Conservation (phyloP, 2,888 invertebrate species). For the Eilema sororculum region DNA sequence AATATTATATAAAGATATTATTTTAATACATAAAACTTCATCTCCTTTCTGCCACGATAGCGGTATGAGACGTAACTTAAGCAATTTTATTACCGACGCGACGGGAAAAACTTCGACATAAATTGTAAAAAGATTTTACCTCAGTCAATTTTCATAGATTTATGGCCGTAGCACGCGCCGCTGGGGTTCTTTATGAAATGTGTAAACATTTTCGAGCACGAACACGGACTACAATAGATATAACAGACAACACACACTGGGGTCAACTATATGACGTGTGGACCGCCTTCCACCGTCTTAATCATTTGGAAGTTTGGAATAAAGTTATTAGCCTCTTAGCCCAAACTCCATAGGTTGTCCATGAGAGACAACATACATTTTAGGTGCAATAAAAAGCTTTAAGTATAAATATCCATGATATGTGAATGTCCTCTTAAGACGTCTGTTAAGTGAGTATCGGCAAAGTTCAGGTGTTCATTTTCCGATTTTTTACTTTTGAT, state of each 20-base stretch:
- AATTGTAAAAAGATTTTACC: constrained; percentile 13
- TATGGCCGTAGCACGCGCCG: neutral
- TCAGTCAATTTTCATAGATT: constrained; percentile 12
- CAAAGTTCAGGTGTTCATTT: too few species aligned
- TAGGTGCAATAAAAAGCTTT: too few species aligned
- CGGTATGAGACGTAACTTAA: constrained; percentile 16
- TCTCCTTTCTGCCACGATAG: neutral
- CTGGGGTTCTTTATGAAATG: neutral
- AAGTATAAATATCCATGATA: too few species aligned
- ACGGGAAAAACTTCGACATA: constrained; percentile 12
- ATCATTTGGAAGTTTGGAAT: too few species aligned
- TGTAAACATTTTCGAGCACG: neutral
- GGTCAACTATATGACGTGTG: neutral
- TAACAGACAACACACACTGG: neutral
- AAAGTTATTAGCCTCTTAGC: too few species aligned
- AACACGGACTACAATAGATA: neutral
- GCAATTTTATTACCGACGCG: constrained; percentile 13
- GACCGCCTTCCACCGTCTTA: too few species aligned
- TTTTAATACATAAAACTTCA: neutral
- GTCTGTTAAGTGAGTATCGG: too few species aligned
- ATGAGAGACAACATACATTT: too few species aligned
- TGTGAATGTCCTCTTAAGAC: too few species aligned
- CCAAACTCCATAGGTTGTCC: neutral
- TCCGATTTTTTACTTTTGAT: too few species aligned
- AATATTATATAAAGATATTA: too few species aligned